These are phyloP conservation scores for Pachyrhynchus sulphureomaculatus DNA, from an alignment of 1,140 invertebrate genomes.

Conservation along the genomic window DNA sequence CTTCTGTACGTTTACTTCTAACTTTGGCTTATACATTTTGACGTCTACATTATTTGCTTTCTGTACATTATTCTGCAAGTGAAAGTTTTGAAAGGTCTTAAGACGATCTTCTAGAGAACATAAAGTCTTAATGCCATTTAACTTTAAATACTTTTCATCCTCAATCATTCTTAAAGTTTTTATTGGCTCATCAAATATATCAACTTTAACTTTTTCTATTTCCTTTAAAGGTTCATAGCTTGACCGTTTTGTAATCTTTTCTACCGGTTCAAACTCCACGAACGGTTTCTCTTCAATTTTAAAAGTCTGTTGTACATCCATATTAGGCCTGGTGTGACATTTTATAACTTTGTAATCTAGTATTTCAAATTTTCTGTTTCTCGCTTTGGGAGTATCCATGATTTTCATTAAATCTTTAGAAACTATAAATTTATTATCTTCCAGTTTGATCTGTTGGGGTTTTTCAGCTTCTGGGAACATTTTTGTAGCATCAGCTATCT, in stretches of 20 bases:
- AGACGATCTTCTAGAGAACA: neutral
- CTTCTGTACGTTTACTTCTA: neutral
- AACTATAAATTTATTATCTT: slow-evolving; percentile 42
- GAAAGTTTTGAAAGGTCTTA: neutral
- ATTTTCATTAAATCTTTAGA: slow-evolving; percentile 29
- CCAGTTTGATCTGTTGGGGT: slow-evolving; percentile 54
- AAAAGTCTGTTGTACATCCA: neutral
- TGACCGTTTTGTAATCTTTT: slow-evolving; percentile 9
- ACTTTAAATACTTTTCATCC: slow-evolving; percentile 1
- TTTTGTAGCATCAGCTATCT: slow-evolving; percentile 51
- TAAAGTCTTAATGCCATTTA: slow-evolving; percentile 1
- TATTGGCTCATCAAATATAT: slow-evolving; percentile 15
- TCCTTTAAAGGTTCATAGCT: slow-evolving; percentile 19
- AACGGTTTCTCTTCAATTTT: slow-evolving; percentile 14
- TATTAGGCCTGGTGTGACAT: neutral
- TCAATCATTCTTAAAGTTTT: slow-evolving; percentile 5
- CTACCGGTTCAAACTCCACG: slow-evolving; percentile 17
- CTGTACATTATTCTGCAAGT: neutral
- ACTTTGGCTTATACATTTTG: neutral
- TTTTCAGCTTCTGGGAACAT: slow-evolving; percentile 53
- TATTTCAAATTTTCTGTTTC: slow-evolving; percentile 34
- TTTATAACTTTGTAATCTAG: slow-evolving; percentile 31
- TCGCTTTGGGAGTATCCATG: slow-evolving; percentile 14
- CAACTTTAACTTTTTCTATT: slow-evolving; percentile 25
- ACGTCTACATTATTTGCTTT: neutral